These are phyloP conservation scores for Syrista parreyssii DNA, from an alignment of 2,888 invertebrate genomes.

Conservation along the genomic window DNA sequence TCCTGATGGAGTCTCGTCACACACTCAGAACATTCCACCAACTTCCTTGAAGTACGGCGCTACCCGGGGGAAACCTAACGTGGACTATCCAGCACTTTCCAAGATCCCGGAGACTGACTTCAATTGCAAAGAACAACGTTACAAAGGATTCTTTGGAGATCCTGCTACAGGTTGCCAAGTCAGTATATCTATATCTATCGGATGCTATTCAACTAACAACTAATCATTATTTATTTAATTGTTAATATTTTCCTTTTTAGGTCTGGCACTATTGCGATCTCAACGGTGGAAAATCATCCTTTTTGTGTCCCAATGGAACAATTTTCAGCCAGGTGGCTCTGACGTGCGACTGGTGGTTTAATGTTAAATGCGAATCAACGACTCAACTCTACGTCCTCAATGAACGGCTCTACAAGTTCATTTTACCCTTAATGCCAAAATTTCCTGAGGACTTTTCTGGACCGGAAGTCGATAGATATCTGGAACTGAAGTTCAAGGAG, in stretches of 20 bases:
- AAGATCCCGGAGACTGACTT: conserved; percentile 82
- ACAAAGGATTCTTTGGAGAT: conserved; percentile 92
- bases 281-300: conserved; percentile 90
- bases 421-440: conserved; percentile 85
- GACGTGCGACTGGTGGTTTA: conserved; percentile 95
- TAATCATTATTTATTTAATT: conserved; percentile 21
- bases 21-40: conserved; percentile 34
- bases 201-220: conserved; percentile 7
- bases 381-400: conserved; percentile 88
- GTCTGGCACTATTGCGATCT: conserved; percentile 94
- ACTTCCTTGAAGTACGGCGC: conserved; percentile 56
- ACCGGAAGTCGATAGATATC: conserved; percentile 86
- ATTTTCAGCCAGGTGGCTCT: conserved; percentile 90
- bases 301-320: conserved; percentile 90
- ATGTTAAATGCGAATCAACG: conserved; percentile 86
- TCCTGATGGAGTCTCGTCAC: conserved; percentile 30
- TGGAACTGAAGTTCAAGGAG: conserved; percentile 86
- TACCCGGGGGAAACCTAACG: conserved; percentile 73
- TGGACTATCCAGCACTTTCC: conserved; percentile 84
- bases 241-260: conserved; percentile 64
- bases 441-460: conserved; percentile 93
- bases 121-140: conserved; percentile 85
- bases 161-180: conserved; percentile 89
- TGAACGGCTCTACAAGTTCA: conserved; percentile 89
- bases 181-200: conserved; percentile 33